Conservation (phyloP, 2,113 vertebrate species). For the Stigmatopora argus region DNA sequence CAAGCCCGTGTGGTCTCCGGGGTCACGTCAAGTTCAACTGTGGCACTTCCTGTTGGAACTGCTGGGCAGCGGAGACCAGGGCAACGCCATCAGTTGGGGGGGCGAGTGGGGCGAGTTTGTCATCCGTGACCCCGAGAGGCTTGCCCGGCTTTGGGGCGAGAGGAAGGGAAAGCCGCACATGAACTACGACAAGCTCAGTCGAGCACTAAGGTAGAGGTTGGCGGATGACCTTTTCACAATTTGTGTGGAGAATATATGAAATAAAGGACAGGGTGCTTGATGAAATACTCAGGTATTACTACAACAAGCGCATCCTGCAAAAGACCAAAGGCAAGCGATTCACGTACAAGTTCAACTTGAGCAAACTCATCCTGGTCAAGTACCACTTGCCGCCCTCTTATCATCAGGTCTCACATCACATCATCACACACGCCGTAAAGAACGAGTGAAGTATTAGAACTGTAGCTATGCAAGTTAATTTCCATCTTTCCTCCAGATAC, state of each 20-base stretch:
- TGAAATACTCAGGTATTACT: slow-evolving; percentile 76
- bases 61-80: slow-evolving; percentile 57
- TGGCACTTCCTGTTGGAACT: slow-evolving; percentile 78
- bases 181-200: slow-evolving; percentile 80
- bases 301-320: slow-evolving; percentile 81
- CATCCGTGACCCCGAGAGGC: slow-evolving; percentile 71
- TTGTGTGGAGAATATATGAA: not conserved
- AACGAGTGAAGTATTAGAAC: not conserved
- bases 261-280: not conserved
- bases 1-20: slow-evolving; percentile 71
- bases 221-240: not conserved
- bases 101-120: slow-evolving; percentile 77
- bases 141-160: slow-evolving; percentile 75
- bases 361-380: slow-evolving; percentile 75
- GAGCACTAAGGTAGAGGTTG: slow-evolving; percentile 68
- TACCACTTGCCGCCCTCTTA: slow-evolving; percentile 46
- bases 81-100: slow-evolving; percentile 70
- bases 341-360: slow-evolving; percentile 88
- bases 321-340: slow-evolving; percentile 87
- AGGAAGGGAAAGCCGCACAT: slow-evolving; percentile 77
- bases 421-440: not conserved
- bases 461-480: slow-evolving; percentile 11
- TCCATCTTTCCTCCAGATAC: slow-evolving; percentile 33
- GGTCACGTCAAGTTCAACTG: slow-evolving; percentile 74
- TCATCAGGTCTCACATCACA: not conserved